These are phyloP conservation scores for Chironex yamaguchii DNA, from an alignment of 30 jellyfish, hydroid and myxozoan species.

Conservation along the genomic window DNA sequence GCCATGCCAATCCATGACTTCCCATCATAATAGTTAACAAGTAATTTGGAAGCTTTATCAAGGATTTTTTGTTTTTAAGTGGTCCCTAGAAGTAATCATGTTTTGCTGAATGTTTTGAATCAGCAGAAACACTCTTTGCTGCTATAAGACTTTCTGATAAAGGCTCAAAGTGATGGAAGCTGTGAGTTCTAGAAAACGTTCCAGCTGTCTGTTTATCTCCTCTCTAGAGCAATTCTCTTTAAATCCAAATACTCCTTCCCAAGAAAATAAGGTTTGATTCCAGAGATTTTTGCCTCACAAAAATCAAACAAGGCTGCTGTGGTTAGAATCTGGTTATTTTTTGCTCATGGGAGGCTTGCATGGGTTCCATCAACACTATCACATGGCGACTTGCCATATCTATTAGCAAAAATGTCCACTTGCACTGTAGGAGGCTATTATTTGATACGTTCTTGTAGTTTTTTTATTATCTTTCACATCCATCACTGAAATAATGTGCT, in stretches of 20 bases:
- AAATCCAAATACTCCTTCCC: constrained; percentile 20
- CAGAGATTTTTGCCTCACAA: constrained; percentile 37
- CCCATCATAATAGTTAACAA: too few species aligned
- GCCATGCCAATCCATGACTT: too few species aligned
- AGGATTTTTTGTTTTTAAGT: not conserved
- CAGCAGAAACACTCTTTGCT: constrained; percentile 46
- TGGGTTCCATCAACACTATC: too few species aligned
- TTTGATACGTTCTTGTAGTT: constrained; percentile 13
- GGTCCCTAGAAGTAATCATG: constrained; percentile 4
- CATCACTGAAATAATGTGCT: constrained; percentile 39
- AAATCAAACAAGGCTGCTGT: constrained; percentile 19
- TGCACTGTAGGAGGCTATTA: too few species aligned
- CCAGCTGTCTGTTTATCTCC: constrained; percentile 28
- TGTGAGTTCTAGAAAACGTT: constrained; percentile 59
- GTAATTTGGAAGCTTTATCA: too few species aligned
- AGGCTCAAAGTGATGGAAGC: constrained; percentile 59
- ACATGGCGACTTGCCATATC: too few species aligned
- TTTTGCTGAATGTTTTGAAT: not conserved
- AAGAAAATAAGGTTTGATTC: not conserved
- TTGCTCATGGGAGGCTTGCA: too few species aligned
- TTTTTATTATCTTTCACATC: constrained; percentile 52
- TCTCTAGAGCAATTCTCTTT: constrained; percentile 20
- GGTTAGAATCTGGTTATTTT: constrained; percentile 63
- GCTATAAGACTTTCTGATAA: constrained; percentile 1
- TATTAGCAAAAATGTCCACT: too few species aligned